These are phyloP conservation scores for Eupithecia inturbata DNA, from an alignment of 2,888 invertebrate genomes.

Conservation along the genomic window DNA sequence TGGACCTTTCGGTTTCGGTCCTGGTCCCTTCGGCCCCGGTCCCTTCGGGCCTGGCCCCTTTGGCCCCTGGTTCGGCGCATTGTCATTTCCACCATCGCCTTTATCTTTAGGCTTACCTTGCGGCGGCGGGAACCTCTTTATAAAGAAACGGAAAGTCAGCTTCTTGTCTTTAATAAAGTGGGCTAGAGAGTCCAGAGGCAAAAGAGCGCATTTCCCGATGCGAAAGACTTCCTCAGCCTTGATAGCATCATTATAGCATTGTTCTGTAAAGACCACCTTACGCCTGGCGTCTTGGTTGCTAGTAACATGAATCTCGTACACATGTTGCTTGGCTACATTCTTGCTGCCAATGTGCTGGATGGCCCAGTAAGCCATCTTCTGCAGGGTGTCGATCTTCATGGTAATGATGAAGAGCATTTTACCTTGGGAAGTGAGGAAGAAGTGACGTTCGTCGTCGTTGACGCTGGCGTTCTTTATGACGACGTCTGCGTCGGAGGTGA, in stretches of 20 bases:
- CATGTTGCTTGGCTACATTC: conserved; percentile 63
- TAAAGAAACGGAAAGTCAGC: conserved; percentile 64
- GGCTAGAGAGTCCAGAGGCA: conserved; percentile 62
- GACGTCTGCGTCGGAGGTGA: conserved; percentile 63
- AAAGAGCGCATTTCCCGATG: conserved; percentile 65
- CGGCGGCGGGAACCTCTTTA: conserved; percentile 49
- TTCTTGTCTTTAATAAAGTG: conserved; percentile 67
- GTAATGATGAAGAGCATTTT: conserved; percentile 71
- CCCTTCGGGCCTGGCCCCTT: conserved; percentile 52
- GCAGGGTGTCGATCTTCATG: conserved; percentile 67
- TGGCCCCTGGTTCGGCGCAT: conserved; percentile 40
- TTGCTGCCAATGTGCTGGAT: conserved; percentile 73
- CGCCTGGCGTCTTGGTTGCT: conserved; percentile 66
- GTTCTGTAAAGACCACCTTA: conserved; percentile 67
- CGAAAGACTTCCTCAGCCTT: conserved; percentile 71
- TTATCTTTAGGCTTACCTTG: conserved; percentile 29
- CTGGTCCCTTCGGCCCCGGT: conserved; percentile 35
- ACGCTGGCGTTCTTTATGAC: conserved; percentile 56
- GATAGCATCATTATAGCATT: conserved; percentile 70
- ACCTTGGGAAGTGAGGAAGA: conserved; percentile 63
- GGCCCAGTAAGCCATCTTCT: conserved; percentile 72
- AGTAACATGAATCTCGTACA: conserved; percentile 70
- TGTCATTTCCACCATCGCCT: conserved; percentile 38
- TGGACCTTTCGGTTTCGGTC: conserved; percentile 37
- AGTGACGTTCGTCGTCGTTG: conserved; percentile 63